A percentile compares a stretch with the other conserved stretches of the same genome.
phyloP scores from a whole-genome alignment of 2,113 vertebrate genomes.

The Hyaena hyaena region DNA sequence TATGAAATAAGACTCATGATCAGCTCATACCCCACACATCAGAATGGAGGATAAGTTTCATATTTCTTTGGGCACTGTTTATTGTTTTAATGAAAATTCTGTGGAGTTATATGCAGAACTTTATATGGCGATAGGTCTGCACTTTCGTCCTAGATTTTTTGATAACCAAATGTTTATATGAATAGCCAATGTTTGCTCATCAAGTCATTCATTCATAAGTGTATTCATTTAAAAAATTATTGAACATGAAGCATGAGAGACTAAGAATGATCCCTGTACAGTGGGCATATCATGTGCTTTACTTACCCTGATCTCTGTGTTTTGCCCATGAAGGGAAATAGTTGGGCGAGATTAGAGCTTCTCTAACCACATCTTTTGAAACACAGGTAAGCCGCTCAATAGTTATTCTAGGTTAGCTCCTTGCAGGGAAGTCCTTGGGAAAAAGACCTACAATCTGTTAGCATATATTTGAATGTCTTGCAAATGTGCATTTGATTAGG shows the following conservation, averaged over 20 bases:
- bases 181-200: background rate
- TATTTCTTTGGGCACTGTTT: background rate
- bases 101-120: background rate
- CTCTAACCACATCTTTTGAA: background rate
- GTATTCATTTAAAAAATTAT: background rate
- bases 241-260: background rate
- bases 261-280: background rate
- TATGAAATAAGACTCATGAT: background rate
- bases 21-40: background rate
- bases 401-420: background rate
- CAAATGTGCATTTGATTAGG: background rate
- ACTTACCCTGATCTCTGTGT: background rate
- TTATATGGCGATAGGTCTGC: background rate
- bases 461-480: background rate
- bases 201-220: background rate
- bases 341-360: background rate
- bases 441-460: background rate
- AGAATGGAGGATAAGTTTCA: background rate
- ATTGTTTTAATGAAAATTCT: background rate
- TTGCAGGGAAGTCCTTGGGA: background rate
- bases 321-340: background rate
- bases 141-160: background rate
- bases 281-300: background rate
- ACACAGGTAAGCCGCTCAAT: background rate
- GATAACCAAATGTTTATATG: background rate